Conservation (phyloP, 2,888 invertebrate genomes). For the Standfussiana lucernea region DNA sequence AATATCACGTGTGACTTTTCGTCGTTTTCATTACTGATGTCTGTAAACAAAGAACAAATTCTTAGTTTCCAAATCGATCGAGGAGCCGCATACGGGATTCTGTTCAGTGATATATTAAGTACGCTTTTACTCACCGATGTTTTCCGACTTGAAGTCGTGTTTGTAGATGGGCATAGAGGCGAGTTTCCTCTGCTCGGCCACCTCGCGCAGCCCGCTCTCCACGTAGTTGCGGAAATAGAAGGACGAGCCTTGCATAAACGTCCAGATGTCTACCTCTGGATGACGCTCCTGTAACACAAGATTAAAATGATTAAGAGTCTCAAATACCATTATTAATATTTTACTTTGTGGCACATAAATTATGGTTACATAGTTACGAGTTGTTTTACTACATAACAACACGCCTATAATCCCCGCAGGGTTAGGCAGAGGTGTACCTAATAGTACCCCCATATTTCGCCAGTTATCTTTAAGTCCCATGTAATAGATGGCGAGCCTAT, state of each 20-base stretch:
- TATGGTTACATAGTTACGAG: no score
- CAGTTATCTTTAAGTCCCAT: no score
- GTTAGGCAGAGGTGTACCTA: no score
- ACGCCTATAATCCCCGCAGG: no score
- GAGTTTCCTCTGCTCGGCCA: constrained; percentile 85
- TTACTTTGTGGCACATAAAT: not conserved
- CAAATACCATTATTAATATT: not conserved
- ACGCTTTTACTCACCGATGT: constrained; percentile 76
- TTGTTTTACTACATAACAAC: no score
- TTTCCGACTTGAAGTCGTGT: constrained; percentile 83
- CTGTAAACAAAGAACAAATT: constrained; percentile 77
- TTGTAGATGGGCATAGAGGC: constrained; percentile 82
- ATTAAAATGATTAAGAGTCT: not conserved
- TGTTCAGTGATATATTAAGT: not conserved
- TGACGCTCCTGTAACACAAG: constrained; percentile 91
- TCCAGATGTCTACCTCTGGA: constrained; percentile 96
- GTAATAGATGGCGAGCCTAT: no score
- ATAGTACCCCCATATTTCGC: no score
- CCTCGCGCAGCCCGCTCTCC: constrained; percentile 92
- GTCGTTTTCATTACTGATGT: constrained; percentile 87
- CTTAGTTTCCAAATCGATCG: not conserved
- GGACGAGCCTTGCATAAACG: constrained; percentile 95
- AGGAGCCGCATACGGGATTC: not conserved
- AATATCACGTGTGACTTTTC: constrained; percentile 87
- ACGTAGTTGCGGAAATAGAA: constrained; percentile 97